These are phyloP conservation scores for Tretioscincus oriximinensis DNA, from an alignment of 2,113 vertebrate species.

Conservation along the genomic window DNA sequence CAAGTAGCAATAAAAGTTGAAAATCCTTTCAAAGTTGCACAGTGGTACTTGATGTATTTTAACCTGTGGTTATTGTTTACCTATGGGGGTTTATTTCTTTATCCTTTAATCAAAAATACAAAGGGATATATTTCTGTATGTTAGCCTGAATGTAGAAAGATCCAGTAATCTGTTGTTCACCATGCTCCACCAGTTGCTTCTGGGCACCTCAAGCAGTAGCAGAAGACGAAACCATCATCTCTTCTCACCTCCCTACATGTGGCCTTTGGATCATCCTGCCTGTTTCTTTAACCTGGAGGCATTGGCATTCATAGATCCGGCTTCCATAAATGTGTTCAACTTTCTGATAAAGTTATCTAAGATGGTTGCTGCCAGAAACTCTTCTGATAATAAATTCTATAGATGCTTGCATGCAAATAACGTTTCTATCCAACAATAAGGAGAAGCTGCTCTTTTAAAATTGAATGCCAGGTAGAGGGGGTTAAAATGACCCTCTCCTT, in stretches of 20 bases:
- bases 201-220: no score
- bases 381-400: neutral
- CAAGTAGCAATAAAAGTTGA: constrained; percentile 30
- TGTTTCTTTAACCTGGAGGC: no score
- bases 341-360: no score
- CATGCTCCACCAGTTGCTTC: neutral
- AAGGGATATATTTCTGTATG: constrained; percentile 50
- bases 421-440: no score
- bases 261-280: no score
- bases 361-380: no score
- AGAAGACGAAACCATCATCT: neutral
- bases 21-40: constrained; percentile 50
- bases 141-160: constrained; percentile 52
- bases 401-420: no score
- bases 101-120: constrained; percentile 22
- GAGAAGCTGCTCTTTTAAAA: neutral
- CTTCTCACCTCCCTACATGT: no score
- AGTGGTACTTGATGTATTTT: constrained; percentile 47
- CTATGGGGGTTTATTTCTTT: neutral
- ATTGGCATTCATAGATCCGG: no score
- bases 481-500: neutral
- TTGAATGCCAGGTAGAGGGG: neutral
- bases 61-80: constrained; percentile 48
- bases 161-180: neutral
- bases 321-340: no score